A percentile compares a stretch with the other conserved stretches of the same genome.
Conservation (phyloP, 1,140 invertebrate genomes). For the Drosophila albomicans region DNA sequence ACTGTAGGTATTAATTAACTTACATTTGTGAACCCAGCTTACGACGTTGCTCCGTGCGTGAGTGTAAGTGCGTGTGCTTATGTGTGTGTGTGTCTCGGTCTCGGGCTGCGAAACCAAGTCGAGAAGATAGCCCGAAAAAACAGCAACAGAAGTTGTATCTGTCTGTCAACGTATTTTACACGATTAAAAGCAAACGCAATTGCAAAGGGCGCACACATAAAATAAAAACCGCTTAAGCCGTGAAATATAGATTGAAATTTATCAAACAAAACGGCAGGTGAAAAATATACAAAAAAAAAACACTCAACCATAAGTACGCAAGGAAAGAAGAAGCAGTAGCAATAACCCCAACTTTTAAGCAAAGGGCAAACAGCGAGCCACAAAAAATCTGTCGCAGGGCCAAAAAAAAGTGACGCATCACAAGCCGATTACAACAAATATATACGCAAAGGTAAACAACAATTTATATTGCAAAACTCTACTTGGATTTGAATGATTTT, state of each 20-base stretch:
- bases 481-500: background rate
- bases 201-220: conserved; percentile 16
- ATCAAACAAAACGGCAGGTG: conserved; percentile 18
- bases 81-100: conserved; percentile 34
- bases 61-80: conserved; percentile 3
- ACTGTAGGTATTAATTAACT: conserved; percentile 16
- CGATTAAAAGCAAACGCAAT: conserved; percentile 34
- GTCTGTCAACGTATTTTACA: conserved; percentile 50
- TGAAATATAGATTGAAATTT: conserved; percentile 17
- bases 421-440: conserved; percentile 7
- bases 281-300: conserved; percentile 8
- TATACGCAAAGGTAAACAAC: conserved; percentile 25
- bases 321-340: conserved; percentile 4
- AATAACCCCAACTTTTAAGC: conserved; percentile 14
- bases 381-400: conserved; percentile 25
- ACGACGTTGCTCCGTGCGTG: conserved; percentile 27
- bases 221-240: background rate
- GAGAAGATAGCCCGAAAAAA: conserved; percentile 42
- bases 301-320: background rate
- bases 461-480: background rate
- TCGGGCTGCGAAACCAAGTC: conserved; percentile 36
- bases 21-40: conserved; percentile 25
- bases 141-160: conserved; percentile 41
- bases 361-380: conserved; percentile 21
- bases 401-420: conserved; percentile 29